phyloP scores from a whole-genome alignment of 1,140 invertebrate species.

The Parasteatoda tepidariorum region DNA sequence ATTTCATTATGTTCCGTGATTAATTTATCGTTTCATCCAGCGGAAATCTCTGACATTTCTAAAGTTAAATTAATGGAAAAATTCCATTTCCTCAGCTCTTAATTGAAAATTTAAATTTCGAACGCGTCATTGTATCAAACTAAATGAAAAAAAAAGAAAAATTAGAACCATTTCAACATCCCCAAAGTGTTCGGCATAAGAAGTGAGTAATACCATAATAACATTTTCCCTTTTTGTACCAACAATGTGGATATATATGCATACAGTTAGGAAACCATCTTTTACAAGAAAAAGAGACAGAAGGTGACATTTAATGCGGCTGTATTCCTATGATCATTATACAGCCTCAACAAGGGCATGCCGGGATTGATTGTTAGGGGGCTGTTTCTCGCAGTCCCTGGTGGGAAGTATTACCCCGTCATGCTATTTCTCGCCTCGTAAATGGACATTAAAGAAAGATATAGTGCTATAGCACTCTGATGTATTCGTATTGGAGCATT shows the following conservation, averaged over 20 bases:
- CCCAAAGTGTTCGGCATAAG: not conserved
- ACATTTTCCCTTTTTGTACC: not conserved
- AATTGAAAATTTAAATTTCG: constrained; percentile 28
- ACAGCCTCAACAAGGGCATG: not conserved
- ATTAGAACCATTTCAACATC: not conserved
- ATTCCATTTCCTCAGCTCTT: not conserved
- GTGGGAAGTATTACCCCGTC: not conserved
- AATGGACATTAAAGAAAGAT: constrained; percentile 36
- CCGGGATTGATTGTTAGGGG: constrained; percentile 39
- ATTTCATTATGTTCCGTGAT: too few relatives aligned
- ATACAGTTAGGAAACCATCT: constrained; percentile 18
- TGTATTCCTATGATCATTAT: constrained; percentile 46
- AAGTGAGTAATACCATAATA: constrained; percentile 44
- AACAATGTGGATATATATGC: constrained; percentile 12
- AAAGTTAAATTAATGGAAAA: not conserved
- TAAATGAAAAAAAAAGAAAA: not conserved
- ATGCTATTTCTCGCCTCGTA: constrained; percentile 15
- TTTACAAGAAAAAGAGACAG: constrained; percentile 4
- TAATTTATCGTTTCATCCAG: too few relatives aligned
- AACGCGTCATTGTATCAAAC: not conserved
- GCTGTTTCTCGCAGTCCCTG: constrained; percentile 11
- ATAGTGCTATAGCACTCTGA: constrained; percentile 10
- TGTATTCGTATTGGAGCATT: not conserved
- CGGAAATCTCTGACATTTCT: not conserved
- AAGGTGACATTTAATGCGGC: constrained; percentile 28